phyloP scores from a whole-genome alignment of 1,140 invertebrate species.

The Acromyrmex echinatior region DNA sequence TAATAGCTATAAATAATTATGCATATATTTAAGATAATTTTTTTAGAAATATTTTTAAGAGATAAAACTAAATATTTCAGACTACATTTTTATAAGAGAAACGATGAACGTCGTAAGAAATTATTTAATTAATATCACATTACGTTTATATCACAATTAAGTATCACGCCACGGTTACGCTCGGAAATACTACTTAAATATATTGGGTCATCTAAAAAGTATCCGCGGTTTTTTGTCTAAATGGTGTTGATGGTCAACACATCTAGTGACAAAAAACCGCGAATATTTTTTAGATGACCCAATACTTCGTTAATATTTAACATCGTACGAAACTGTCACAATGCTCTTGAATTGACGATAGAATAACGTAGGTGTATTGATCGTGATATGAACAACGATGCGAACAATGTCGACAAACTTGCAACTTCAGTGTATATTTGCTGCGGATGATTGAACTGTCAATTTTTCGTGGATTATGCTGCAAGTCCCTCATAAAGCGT shows the following conservation, averaged over 20 bases:
- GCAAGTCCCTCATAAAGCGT: slow-evolving; percentile 44
- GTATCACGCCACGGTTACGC: not conserved
- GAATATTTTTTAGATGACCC: too few relatives aligned
- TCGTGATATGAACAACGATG: not conserved
- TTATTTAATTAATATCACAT: not conserved
- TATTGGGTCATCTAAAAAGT: too few relatives aligned
- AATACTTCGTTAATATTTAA: slow-evolving; percentile 15
- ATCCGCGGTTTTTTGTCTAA: too few relatives aligned
- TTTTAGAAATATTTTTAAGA: not conserved
- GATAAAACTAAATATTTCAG: too few relatives aligned
- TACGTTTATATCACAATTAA: not conserved
- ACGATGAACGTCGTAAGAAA: not conserved
- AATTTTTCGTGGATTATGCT: slow-evolving; percentile 53
- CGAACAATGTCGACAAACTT: slow-evolving; percentile 30
- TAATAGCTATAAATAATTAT: not conserved
- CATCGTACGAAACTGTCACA: not conserved
- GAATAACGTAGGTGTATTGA: not conserved
- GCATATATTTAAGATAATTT: not conserved
- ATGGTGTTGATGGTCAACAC: too few relatives aligned
- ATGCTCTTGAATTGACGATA: not conserved
- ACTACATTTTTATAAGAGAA: not conserved
- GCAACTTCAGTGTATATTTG: slow-evolving; percentile 41
- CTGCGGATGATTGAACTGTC: slow-evolving; percentile 38
- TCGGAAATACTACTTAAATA: not conserved
- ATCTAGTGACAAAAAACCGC: too few relatives aligned